Base-by-base conservation (phyloP, 2,113 vertebrate species). In the Balaeniceps rex region DNA sequence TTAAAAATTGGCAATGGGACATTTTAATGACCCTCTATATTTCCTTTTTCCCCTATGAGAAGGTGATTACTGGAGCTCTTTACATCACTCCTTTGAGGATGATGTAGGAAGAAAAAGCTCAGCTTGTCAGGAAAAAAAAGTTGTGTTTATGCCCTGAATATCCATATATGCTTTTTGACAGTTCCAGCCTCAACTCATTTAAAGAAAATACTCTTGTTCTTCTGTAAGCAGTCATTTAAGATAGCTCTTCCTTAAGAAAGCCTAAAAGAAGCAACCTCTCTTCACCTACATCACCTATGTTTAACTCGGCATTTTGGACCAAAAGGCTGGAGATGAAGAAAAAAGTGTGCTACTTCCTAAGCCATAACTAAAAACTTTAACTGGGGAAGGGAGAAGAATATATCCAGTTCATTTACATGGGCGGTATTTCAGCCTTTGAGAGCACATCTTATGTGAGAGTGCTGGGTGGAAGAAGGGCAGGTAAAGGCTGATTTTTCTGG, bases 1-100 rank as follows among this genome's bases (percentile, higher is more conserved):
- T 92, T 80, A 86, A 89, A 95, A 93, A 71, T 86, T 0, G 0
- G 74, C 78, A 85, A 87, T 69, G 36, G 36, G 60, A 70, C 86
- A 88, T 93, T 94, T 97, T 95, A 95, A 95, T 89, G 84, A 85
- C 40, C 18, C 25, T 52, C 29, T 81, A 4, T 91, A 80, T 91
- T 91, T 97, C 60, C 47, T 74, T 95, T 87, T 38, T 7, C 44
- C 36, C 9, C 23, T 81, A 8, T 6, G 24, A 95, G 57, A 88
- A 94, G 52, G 44, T 79, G n/a, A 77, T 91, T 92, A 47, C 81
- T 69, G 10, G n/a, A 79, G 46, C 13, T 76, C 68, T 88, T 93
- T 72, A 61, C 33, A 72, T 88, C 31, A 29, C 66, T 86, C 19
- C 42, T 95, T 76, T 83, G 80, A 90, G 83, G 52, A 57, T 55